Evolutionary conservation across 1,140 invertebrate genomes (phyloP), one percentile per base, ranked within the genome.

Genomic region (Cyclina sinensis): DNA sequence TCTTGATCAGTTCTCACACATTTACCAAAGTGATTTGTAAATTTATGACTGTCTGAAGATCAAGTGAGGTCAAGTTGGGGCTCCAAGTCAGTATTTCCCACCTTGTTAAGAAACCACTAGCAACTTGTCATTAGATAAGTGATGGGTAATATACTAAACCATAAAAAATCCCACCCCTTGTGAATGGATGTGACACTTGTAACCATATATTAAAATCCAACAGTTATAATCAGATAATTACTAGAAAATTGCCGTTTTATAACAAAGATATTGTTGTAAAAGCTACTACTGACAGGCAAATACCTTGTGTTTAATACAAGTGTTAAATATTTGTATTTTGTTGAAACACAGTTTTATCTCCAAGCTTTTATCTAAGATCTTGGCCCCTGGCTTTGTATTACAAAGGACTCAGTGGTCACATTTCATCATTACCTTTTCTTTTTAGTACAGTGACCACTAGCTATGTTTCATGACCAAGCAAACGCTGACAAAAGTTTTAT

Each of bases 251-350:
- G 27, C 32, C 12, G 35, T 70, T 70, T 24, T 65, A 37, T 7
- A 37, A 39, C 24, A 21, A 11, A 37, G 65, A 14, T 32, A 70
- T n/a, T 1, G 32, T 35, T 14, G 32, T 70, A 39, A 70, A 70
- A 70, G 32, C 18, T 32, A 35, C 37, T 37, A 70, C 32, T 70
- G 65, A 35, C 65, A 30, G 21, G 27, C 14, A 39, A 70, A 70
- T 70, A 70, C 65, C 65, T 70, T 37, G 65, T 70, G 32, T 37
- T 70, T 70, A 70, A 18, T 37, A 70, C 65, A 70, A 70, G 65
- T 70, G 65, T 70, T 70, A 70, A 70, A 70, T 70, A 70, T 70
- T 70, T 70, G 65, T 70, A 37, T 70, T 70, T 70, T 70, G 27
- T 70, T 70, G 4, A 57, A 37, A 70, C 32, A 14, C 21, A n/a